phyloP scores from a whole-genome alignment of 2,797 vertebrate genomes.

The Percopsis omiscomaycus region DNA sequence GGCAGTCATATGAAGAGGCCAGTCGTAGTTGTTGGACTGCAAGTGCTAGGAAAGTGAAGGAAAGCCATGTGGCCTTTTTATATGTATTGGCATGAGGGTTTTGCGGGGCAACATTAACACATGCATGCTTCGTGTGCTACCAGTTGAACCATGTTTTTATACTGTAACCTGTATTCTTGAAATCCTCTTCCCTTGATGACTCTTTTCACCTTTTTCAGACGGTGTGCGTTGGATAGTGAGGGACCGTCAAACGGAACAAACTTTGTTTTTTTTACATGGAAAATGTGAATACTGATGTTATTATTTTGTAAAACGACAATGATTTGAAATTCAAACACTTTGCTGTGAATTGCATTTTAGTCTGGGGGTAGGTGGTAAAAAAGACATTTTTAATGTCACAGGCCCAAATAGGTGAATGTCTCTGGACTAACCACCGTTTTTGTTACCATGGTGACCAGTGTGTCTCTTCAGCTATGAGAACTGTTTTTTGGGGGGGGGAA shows the following conservation, averaged over 20 bases:
- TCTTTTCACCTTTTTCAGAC: slow-evolving; percentile 55
- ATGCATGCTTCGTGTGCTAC: slow-evolving; percentile 71
- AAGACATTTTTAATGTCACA: slow-evolving; percentile 19
- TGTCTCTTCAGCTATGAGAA: slow-evolving; percentile 34
- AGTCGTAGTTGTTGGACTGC: slow-evolving; percentile 36
- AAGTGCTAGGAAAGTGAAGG: slow-evolving; percentile 63
- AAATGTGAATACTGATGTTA: slow-evolving; percentile 70
- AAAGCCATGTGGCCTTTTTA: slow-evolving; percentile 80
- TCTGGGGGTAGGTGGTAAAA: slow-evolving; percentile 23
- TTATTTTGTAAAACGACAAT: slow-evolving; percentile 55
- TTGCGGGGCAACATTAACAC: slow-evolving; percentile 56
- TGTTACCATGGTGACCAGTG: slow-evolving; percentile 48
- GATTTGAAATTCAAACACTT: slow-evolving; percentile 47
- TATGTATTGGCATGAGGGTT: slow-evolving; percentile 66
- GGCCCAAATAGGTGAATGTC: slow-evolving; percentile 33
- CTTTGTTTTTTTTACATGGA: slow-evolving; percentile 60
- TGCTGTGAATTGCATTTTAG: slow-evolving; percentile 59
- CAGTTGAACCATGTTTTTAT: slow-evolving; percentile 69
- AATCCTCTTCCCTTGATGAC: slow-evolving; percentile 64
- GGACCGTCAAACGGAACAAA: slow-evolving; percentile 43
- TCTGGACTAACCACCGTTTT: slow-evolving; percentile 42
- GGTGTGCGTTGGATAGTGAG: slow-evolving; percentile 28
- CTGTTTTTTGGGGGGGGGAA: slow-evolving; percentile 4
- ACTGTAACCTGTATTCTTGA: slow-evolving; percentile 79
- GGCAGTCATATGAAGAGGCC: slow-evolving; percentile 55